Evolutionary conservation across 1,140 invertebrate genomes (phyloP).

Genomic region (Drusus annulatus): DNA sequence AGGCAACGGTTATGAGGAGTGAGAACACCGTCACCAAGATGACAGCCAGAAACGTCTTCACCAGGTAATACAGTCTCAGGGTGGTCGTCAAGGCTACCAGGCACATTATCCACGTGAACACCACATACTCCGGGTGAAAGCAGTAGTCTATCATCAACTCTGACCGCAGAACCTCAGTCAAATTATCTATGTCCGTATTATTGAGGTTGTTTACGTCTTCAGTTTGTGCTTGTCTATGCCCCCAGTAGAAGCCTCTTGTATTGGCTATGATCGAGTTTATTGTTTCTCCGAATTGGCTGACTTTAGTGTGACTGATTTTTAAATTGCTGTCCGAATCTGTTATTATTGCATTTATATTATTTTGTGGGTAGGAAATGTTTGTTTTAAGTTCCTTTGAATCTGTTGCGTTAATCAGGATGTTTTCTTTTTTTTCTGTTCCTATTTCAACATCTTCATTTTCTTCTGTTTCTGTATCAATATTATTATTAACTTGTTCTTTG

Average conservation of each 20-base stretch:
- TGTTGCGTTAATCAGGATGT: too few relatives aligned
- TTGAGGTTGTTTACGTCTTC: not conserved
- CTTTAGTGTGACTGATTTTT: slow-evolving; percentile 11
- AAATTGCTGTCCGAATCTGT: not conserved
- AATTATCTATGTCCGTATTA: not conserved
- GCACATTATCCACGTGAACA: slow-evolving; percentile 95
- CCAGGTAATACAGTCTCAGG: slow-evolving; percentile 92
- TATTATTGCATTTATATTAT: not conserved
- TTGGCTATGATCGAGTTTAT: slow-evolving; percentile 19
- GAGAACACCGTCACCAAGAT: slow-evolving; percentile 83
- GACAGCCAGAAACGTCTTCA: slow-evolving; percentile 87
- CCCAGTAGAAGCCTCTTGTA: slow-evolving; percentile 5
- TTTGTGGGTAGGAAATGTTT: slow-evolving; percentile 3
- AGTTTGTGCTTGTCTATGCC: not conserved
- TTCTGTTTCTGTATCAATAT: too few relatives aligned
- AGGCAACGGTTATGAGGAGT: slow-evolving; percentile 77
- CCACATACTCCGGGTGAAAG: slow-evolving; percentile 87
- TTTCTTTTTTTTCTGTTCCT: too few relatives aligned
- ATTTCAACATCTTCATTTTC: too few relatives aligned
- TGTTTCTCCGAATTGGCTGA: slow-evolving; percentile 1
- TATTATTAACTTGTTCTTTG: not conserved
- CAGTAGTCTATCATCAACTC: slow-evolving; percentile 63
- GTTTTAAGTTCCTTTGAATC: not conserved
- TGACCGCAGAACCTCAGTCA: not conserved
- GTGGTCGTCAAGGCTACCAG: slow-evolving; percentile 92